Conservation (phyloP, 2,113 vertebrate species). For the Physeter macrocephalus region DNA sequence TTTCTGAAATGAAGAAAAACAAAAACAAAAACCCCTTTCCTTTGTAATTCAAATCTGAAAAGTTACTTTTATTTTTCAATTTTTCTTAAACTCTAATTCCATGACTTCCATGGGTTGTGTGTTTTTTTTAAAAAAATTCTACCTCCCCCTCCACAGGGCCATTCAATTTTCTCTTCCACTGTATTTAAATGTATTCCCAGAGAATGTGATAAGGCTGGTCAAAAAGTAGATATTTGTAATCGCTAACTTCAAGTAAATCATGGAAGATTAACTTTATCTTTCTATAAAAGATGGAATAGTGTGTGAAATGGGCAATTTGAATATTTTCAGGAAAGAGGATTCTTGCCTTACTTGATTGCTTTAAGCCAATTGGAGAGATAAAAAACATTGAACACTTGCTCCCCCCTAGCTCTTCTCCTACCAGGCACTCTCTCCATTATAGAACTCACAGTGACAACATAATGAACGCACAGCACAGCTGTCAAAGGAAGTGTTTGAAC, state of each 20-base stretch:
- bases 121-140: background rate
- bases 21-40: background rate
- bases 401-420: slow-evolving; percentile 54
- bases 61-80: slow-evolving; percentile 39
- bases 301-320: slow-evolving; percentile 53
- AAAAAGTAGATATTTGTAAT: slow-evolving; percentile 53
- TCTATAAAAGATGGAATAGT: slow-evolving; percentile 50
- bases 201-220: slow-evolving; percentile 62
- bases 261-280: slow-evolving; percentile 73
- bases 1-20: background rate
- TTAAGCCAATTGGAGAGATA: slow-evolving; percentile 62
- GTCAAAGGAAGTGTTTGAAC: slow-evolving; percentile 68
- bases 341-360: slow-evolving; percentile 62
- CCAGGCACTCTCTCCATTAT: slow-evolving; percentile 44
- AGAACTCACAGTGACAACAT: slow-evolving; percentile 60
- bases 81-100: slow-evolving; percentile 47
- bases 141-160: background rate
- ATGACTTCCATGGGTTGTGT: background rate
- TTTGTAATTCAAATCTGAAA: slow-evolving; percentile 45
- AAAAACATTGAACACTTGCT: slow-evolving; percentile 36
- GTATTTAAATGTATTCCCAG: slow-evolving; percentile 34
- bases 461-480: slow-evolving; percentile 69
- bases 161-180: slow-evolving; percentile 37
- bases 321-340: slow-evolving; percentile 45
- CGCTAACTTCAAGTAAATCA: slow-evolving; percentile 65